These are phyloP conservation scores for Hemibagrus guttatus DNA, from an alignment of 2,797 vertebrate genomes.

Conservation along the genomic window DNA sequence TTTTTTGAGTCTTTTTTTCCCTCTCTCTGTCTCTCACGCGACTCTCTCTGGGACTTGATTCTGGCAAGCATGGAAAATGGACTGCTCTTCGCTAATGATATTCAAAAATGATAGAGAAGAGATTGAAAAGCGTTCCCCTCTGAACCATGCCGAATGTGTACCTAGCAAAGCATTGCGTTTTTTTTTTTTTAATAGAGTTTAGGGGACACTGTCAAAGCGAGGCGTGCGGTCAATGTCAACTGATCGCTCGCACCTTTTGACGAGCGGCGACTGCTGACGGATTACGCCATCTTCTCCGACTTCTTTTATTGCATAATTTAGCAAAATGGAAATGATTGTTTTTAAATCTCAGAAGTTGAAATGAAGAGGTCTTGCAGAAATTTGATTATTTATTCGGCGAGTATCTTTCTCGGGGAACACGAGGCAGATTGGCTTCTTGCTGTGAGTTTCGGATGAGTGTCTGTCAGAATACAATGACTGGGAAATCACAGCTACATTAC, in stretches of 20 bases:
- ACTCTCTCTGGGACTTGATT: conserved; percentile 82
- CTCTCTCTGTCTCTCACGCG: conserved; percentile 54
- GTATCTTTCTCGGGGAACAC: not conserved
- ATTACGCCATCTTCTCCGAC: conserved; percentile 34
- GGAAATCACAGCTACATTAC: conserved; percentile 54
- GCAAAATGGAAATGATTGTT: not conserved
- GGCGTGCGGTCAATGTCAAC: conserved; percentile 58
- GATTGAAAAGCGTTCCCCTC: conserved; percentile 77
- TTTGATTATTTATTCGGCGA: conserved; percentile 29
- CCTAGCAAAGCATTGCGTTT: conserved; percentile 63
- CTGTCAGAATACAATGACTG: conserved; percentile 42
- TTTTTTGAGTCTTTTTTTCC: conserved; percentile 68
- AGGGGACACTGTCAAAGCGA: conserved; percentile 58
- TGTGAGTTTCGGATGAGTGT: conserved; percentile 41
- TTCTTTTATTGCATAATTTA: not conserved
- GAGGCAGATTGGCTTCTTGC: conserved; percentile 39
- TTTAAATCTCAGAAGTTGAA: conserved; percentile 1
- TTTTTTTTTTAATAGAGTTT: conserved; percentile 62
- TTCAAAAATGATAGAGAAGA: conserved; percentile 99
- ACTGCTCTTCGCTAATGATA: conserved; percentile 97
- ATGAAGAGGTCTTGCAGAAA: not conserved
- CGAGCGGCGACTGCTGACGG: conserved; percentile 35
- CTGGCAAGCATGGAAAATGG: conserved; percentile 96
- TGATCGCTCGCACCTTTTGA: conserved; percentile 53
- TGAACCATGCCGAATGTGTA: conserved; percentile 86